Evolutionary conservation across 2,797 vertebrate genomes (phyloP).

Genomic region (Huso huso): DNA sequence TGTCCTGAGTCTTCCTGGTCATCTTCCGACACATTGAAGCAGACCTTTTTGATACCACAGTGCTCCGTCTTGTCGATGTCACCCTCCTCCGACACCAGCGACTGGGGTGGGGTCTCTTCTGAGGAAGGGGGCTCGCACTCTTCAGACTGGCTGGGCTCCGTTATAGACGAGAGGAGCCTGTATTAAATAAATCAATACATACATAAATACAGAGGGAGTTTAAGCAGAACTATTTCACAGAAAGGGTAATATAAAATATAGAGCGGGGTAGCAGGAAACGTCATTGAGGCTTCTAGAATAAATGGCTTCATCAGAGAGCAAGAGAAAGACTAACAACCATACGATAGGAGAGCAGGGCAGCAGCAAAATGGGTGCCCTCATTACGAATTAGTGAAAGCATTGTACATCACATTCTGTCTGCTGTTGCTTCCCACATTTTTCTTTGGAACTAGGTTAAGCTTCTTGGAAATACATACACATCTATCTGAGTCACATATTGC

Average conservation of each 20-base stretch:
- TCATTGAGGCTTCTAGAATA: no score
- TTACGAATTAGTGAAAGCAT: no score
- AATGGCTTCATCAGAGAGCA: no score
- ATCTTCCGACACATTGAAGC: conserved; percentile 93
- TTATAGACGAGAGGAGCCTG: conserved; percentile 75
- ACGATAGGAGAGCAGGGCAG: no score
- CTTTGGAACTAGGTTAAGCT: no score
- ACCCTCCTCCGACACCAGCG: conserved; percentile 67
- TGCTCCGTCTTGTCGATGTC: conserved; percentile 81
- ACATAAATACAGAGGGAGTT: no score
- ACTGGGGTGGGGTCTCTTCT: conserved; percentile 59
- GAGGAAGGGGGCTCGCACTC: conserved; percentile 58
- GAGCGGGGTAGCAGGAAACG: no score
- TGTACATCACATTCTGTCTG: no score
- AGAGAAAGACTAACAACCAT: no score
- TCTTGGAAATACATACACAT: conserved; percentile 70
- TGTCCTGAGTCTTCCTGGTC: conserved; percentile 98
- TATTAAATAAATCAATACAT: not conserved
- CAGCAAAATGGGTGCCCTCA: no score
- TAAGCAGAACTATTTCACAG: no score
- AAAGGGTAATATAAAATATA: no score
- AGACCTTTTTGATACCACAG: conserved; percentile 84
- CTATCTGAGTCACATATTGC: conserved; percentile 91
- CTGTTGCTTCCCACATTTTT: not conserved
- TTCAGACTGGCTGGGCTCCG: conserved; percentile 74